Evolutionary conservation across 2,113 vertebrate species (phyloP).

Genomic region (Microtus oregoni): DNA sequence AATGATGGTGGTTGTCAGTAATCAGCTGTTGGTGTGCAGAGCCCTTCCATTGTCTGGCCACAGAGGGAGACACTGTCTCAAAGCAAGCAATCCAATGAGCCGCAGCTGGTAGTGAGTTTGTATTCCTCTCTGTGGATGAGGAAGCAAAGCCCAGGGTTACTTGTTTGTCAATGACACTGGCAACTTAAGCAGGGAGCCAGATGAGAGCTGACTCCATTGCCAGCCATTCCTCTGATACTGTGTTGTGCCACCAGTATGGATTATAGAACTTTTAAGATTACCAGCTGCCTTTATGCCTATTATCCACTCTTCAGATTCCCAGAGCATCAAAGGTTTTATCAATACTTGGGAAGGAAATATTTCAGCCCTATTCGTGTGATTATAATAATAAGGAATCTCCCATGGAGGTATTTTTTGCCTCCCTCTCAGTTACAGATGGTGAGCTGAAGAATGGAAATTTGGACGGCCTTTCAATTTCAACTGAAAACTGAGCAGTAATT

Average conservation of each 20-base stretch:
- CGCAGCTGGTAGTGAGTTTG: not conserved
- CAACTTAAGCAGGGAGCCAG: not conserved
- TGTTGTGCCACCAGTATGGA: not conserved
- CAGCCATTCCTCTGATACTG: not conserved
- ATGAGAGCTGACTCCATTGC: not conserved
- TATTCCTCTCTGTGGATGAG: conserved; percentile 6
- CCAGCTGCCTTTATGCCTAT: not conserved
- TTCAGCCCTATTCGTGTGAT: conserved; percentile 28
- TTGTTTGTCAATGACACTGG: not conserved
- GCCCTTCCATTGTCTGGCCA: not conserved
- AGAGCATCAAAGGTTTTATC: not conserved
- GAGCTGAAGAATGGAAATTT: conserved; percentile 39
- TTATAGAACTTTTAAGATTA: not conserved
- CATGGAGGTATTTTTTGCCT: not conserved
- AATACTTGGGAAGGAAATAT: not conserved
- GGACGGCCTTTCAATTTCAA: not conserved
- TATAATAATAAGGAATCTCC: conserved; percentile 39
- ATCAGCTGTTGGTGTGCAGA: not conserved
- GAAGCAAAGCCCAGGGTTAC: not conserved
- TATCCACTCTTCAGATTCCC: not conserved
- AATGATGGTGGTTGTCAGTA: not conserved
- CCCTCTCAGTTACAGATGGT: conserved; percentile 5
- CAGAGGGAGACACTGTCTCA: not conserved
- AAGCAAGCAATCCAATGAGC: not conserved
- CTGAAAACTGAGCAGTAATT: conserved; percentile 63